These are phyloP conservation scores for Ganaspis brasiliensis DNA, from an alignment of 2,888 invertebrate genomes.

Conservation along the genomic window DNA sequence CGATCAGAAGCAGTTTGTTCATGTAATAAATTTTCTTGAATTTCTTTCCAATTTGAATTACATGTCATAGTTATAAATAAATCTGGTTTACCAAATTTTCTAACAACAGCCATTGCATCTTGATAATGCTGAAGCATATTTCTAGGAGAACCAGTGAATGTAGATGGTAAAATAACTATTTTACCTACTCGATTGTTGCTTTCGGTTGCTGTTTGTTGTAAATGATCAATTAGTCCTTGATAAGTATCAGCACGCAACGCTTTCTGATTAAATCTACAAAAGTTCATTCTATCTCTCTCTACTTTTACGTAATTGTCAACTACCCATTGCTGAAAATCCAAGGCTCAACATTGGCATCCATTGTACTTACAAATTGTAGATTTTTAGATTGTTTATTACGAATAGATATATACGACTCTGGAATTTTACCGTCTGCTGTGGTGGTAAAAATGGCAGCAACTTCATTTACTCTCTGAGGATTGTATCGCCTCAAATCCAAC, in stretches of 20 bases:
- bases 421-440: conserved; percentile 62
- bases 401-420: conserved; percentile 58
- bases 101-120: too few relatives aligned
- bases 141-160: neutral
- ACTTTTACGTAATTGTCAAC: conserved; percentile 53
- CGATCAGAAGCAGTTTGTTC: too few relatives aligned
- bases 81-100: too few relatives aligned
- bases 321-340: conserved; percentile 41
- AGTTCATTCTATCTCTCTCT: conserved; percentile 52
- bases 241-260: conserved; percentile 50
- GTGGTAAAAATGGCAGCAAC: conserved; percentile 60
- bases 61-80: too few relatives aligned
- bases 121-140: conserved; percentile 51
- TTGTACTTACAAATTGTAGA: conserved; percentile 44
- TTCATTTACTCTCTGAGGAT: conserved; percentile 61
- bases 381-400: conserved; percentile 53
- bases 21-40: too few relatives aligned
- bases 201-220: conserved; percentile 43
- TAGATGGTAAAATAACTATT: conserved; percentile 28
- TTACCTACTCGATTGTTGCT: conserved; percentile 35
- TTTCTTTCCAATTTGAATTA: conserved; percentile 71
- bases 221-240: conserved; percentile 51
- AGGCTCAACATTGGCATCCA: neutral
- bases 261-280: conserved; percentile 49
- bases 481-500: conserved; percentile 54